Evolutionary conservation across 2,797 vertebrate genomes (phyloP).

Genomic region (Schizopygopsis malacanthus): DNA sequence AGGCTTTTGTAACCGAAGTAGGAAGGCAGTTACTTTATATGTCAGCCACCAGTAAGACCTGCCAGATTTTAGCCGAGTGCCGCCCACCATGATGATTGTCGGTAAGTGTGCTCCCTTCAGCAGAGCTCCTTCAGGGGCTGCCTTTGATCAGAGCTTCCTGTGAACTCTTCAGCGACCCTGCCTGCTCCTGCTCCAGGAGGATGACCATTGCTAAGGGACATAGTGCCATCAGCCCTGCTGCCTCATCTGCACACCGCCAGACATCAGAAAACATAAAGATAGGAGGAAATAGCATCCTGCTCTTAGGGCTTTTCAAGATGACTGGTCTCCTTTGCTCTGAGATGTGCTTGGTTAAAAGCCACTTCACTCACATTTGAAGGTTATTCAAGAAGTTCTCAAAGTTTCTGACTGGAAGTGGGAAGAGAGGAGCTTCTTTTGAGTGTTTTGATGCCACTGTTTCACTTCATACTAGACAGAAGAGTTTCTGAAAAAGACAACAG

Average conservation of each 20-base stretch:
- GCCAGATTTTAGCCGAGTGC: constrained; percentile 13
- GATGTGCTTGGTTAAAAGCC: constrained; percentile 36
- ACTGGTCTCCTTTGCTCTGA: constrained; percentile 19
- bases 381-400: constrained; percentile 23
- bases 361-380: constrained; percentile 6
- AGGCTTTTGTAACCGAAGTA: background rate
- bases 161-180: constrained; percentile 19
- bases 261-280: constrained; percentile 29
- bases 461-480: background rate
- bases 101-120: constrained; percentile 23
- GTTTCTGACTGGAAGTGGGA: constrained; percentile 2
- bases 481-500: constrained; percentile 8
- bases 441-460: background rate
- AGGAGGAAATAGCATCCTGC: background rate
- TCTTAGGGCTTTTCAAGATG: constrained; percentile 27
- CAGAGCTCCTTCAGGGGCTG: constrained; percentile 15
- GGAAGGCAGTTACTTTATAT: constrained; percentile 15
- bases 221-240: constrained; percentile 10
- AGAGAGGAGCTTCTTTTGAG: background rate
- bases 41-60: constrained; percentile 21
- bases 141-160: constrained; percentile 19
- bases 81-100: constrained; percentile 1
- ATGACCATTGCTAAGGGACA: background rate
- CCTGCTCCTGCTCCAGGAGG: constrained; percentile 5
- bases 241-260: background rate